Evolutionary conservation across 2,888 invertebrate genomes (phyloP).

Genomic region (Encarsia formosa): DNA sequence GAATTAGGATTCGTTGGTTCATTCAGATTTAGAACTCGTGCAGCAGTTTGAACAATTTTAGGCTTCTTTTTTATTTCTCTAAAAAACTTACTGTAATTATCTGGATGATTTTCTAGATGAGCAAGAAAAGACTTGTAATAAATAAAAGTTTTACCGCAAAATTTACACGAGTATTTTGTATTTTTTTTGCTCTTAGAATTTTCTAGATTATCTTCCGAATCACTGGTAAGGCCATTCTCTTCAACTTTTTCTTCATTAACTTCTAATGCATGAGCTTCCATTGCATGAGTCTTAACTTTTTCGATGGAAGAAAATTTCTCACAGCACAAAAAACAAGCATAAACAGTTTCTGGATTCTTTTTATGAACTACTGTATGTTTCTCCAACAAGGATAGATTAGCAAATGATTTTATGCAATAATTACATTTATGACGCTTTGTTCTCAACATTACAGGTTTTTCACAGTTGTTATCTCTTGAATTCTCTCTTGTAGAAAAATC

Average conservation of each 20-base stretch:
- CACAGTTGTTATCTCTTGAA: too few species aligned
- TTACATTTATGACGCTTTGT: conserved; percentile 38
- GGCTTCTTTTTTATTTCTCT: conserved; percentile 19
- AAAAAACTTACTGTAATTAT: conserved; percentile 30
- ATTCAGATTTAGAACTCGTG: too few species aligned
- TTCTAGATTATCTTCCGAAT: conserved; percentile 20
- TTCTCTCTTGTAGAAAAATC: too few species aligned
- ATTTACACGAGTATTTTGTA: conserved; percentile 39
- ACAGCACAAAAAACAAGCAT: conserved; percentile 42
- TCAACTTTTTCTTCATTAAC: conserved; percentile 20
- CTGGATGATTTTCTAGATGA: conserved; percentile 41
- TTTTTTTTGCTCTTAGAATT: conserved; percentile 28
- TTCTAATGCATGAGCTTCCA: conserved; percentile 19
- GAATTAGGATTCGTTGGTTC: too few species aligned
- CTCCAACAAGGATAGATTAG: conserved; percentile 34
- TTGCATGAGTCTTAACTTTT: conserved; percentile 37
- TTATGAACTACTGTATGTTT: conserved; percentile 38
- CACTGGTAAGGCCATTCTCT: conserved; percentile 8
- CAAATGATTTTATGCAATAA: conserved; percentile 41
- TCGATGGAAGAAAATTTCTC: conserved; percentile 37
- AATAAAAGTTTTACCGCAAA: conserved; percentile 43
- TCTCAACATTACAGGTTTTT: conserved; percentile 39
- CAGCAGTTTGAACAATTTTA: too few species aligned
- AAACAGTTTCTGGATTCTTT: conserved; percentile 28
- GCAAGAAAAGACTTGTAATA: conserved; percentile 42